phyloP scores from a whole-genome alignment of 2,888 invertebrate species.

The Elegia similella region DNA sequence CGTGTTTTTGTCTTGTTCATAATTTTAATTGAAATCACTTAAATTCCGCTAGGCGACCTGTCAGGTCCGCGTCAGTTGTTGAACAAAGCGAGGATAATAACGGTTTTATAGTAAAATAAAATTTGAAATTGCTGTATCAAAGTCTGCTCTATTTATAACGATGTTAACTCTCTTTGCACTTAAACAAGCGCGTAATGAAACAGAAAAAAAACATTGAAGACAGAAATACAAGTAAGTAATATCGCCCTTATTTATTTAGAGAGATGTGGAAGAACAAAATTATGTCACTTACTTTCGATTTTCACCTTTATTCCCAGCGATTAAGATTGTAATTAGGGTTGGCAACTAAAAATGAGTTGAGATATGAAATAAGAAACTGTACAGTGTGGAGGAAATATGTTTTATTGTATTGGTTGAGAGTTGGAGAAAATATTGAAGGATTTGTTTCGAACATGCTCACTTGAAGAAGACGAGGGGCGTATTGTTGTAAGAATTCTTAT shows the following conservation, averaged over 20 bases:
- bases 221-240: slow-evolving; percentile 40
- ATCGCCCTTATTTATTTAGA: slow-evolving; percentile 58
- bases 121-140: too few species aligned
- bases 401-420: slow-evolving; percentile 60
- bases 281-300: slow-evolving; percentile 13
- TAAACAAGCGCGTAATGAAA: slow-evolving; percentile 37
- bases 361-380: slow-evolving; percentile 45
- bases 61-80: too few species aligned
- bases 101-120: too few species aligned
- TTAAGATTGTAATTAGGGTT: slow-evolving; percentile 21
- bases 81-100: too few species aligned
- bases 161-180: too few species aligned
- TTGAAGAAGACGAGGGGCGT: neutral
- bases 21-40: too few species aligned
- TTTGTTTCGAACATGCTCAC: slow-evolving; percentile 20
- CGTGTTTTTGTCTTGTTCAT: too few species aligned
- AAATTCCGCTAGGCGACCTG: too few species aligned
- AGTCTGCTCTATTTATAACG: too few species aligned
- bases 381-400: slow-evolving; percentile 58
- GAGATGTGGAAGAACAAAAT: slow-evolving; percentile 33
- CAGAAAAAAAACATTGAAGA: slow-evolving; percentile 40
- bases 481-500: too few species aligned
- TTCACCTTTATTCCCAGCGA: neutral
- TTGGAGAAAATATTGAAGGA: slow-evolving; percentile 51
- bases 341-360: slow-evolving; percentile 31